Evolutionary conservation across 2,888 invertebrate genomes (phyloP), one percentile per base, ranked within the genome.

Genomic region (Torymus aiolomorphi): DNA sequence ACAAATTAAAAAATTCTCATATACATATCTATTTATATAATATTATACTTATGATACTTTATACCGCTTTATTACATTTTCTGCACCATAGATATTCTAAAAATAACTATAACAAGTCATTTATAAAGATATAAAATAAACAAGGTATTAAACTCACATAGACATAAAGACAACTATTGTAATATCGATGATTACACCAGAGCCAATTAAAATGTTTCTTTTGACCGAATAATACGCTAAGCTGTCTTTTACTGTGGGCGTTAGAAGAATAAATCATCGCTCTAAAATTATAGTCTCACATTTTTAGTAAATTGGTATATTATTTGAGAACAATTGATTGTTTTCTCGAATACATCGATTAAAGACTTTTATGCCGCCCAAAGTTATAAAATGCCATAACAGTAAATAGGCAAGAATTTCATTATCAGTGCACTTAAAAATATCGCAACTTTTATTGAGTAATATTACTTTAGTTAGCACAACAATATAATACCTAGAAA

Each of bases 181-280:
- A 61, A 61, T 49, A n/a, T 24, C 31, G 42, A 63, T 59, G 24
- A 71, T 71, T 77, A 70, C 51, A 62, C 16, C 56, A 71, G 18
- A 63, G 71, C n/a, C 63, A 77, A 71, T 77, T 77, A 69, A 56
- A 71, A 77, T 42, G 49, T 63, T 77, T 67, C 63, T 57, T 70
- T 42, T 56, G 56, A 62, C n/a, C 70, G 56, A 66, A 73, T 73
- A 67, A 63, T 57, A 16, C 16, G 54, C 56, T 57, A 65, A 20
- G 24, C 42, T 42, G 61, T 65, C 2, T 49, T 63, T 14, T 13
- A 16, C 56, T 14, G 69, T 73, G 51, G 78, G 73, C 62, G 73
- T 67, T 57, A 66, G 57, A 72, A 49, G 65, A 72, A 78, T 78
- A 78, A 78, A 78, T 78, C 61, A 73, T 73, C 20, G 24, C 42